phyloP scores from a whole-genome alignment of 2,797 vertebrate species.

The Epinephelus malabaricus region DNA sequence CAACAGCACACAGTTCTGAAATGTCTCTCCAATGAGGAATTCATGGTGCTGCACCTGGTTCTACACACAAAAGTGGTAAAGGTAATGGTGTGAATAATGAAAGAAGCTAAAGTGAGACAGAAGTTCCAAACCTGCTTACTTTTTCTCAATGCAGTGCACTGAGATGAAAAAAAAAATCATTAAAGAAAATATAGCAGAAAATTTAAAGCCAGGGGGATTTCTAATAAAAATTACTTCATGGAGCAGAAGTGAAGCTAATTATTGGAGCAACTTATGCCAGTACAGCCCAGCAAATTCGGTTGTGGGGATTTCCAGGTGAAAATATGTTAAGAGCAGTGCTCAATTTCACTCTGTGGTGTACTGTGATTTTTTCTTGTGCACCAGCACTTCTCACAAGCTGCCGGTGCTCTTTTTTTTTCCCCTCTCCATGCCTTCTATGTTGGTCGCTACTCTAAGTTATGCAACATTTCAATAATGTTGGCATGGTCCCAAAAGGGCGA shows the following conservation, averaged over 20 bases:
- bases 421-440: too few species aligned
- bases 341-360: too few species aligned
- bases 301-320: not conserved
- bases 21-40: not conserved
- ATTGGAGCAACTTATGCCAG: not conserved
- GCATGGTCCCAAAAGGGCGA: too few species aligned
- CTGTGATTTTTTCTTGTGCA: too few species aligned
- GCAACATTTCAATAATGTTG: too few species aligned
- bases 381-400: too few species aligned
- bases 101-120: not conserved
- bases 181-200: too few species aligned
- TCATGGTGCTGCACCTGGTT: not conserved
- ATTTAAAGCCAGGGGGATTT: not conserved
- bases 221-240: not conserved
- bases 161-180: too few species aligned
- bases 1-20: not conserved
- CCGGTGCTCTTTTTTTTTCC: too few species aligned
- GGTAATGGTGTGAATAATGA: not conserved
- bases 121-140: not conserved
- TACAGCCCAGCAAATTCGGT: not conserved
- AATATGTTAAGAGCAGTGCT: too few species aligned
- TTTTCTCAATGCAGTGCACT: too few species aligned
- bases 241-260: not conserved
- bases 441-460: too few species aligned
- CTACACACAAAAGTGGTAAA: not conserved